A percentile compares a stretch with the other conserved stretches of the same genome.
Evolutionary conservation across 2,888 invertebrate genomes (phyloP).

Genomic region (Drosophila hawaiiensis): DNA sequence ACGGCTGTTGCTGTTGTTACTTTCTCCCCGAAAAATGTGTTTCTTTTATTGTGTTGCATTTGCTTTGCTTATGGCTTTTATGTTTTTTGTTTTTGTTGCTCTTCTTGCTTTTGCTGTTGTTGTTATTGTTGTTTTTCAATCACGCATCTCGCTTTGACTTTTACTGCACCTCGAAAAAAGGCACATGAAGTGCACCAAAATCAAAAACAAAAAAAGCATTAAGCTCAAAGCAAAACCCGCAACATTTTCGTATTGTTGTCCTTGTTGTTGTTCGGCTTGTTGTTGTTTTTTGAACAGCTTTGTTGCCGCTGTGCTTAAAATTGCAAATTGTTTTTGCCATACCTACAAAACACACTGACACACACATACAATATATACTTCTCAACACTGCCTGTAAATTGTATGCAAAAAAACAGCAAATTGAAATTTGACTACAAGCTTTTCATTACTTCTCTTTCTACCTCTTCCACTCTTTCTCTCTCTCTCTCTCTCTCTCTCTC

Average conservation of each 20-base stretch:
- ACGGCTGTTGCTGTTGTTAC: constrained; percentile 1
- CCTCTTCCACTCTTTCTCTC: background rate
- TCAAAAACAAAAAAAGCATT: constrained; percentile 20
- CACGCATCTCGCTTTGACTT: constrained; percentile 77
- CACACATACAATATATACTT: constrained; percentile 21
- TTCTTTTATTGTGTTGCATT: constrained; percentile 53
- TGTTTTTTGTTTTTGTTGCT: constrained; percentile 1
- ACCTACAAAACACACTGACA: constrained; percentile 27
- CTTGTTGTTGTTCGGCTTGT: constrained; percentile 31
- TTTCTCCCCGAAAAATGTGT: constrained; percentile 21
- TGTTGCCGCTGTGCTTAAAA: constrained; percentile 63
- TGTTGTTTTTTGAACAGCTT: constrained; percentile 51
- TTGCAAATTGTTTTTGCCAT: constrained; percentile 57
- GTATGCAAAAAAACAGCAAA: constrained; percentile 48
- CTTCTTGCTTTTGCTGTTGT: constrained; percentile 30
- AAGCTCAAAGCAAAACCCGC: constrained; percentile 63
- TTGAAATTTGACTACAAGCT: constrained; percentile 44
- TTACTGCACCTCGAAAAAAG: constrained; percentile 59
- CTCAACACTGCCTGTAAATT: constrained; percentile 73
- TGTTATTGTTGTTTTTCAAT: constrained; percentile 66
- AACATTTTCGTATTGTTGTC: constrained; percentile 58
- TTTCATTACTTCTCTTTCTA: constrained; percentile 31
- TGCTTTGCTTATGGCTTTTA: constrained; percentile 27
- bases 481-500: constrained; percentile 2
- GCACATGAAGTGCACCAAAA: constrained; percentile 19